Percentiles rank a stretch among this genome's conserved stretches.
Evolutionary conservation across 2,797 vertebrate genomes (phyloP).

Genomic region (Acanthurus lineatus): DNA sequence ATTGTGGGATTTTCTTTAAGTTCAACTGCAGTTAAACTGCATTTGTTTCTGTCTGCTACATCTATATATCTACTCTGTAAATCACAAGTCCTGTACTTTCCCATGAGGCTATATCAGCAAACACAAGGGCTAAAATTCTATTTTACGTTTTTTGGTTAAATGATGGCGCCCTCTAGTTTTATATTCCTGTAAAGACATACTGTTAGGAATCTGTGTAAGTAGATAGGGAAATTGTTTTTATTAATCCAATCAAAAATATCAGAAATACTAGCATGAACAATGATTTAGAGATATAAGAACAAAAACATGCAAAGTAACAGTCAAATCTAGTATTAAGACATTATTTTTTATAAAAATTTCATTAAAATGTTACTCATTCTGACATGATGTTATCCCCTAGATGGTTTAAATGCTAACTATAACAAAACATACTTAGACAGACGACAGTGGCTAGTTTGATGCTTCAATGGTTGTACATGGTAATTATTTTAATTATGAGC

Average conservation of each 20-base stretch:
- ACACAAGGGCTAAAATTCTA: background rate
- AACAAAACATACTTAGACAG: too few species aligned
- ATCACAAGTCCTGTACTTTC: background rate
- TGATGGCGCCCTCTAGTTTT: background rate
- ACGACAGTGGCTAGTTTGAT: too few species aligned
- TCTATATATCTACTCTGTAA: too few species aligned
- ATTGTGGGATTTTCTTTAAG: slow-evolving; percentile 13
- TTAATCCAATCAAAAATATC: background rate
- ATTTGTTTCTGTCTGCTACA: background rate
- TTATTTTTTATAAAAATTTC: too few species aligned
- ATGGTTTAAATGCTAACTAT: too few species aligned
- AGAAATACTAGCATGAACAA: background rate
- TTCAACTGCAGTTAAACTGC: background rate
- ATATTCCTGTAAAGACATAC: background rate
- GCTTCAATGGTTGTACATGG: background rate
- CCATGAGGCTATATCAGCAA: background rate
- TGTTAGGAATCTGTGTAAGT: background rate
- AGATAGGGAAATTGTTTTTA: background rate
- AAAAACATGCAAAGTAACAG: too few species aligned
- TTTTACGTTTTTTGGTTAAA: background rate
- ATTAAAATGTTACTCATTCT: too few species aligned
- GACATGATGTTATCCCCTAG: too few species aligned
- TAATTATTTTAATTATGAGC: background rate
- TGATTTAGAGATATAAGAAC: background rate
- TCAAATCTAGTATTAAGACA: too few species aligned